These are phyloP conservation scores for Eleginops maclovinus DNA, from an alignment of 2,113 vertebrate species.

Conservation along the genomic window DNA sequence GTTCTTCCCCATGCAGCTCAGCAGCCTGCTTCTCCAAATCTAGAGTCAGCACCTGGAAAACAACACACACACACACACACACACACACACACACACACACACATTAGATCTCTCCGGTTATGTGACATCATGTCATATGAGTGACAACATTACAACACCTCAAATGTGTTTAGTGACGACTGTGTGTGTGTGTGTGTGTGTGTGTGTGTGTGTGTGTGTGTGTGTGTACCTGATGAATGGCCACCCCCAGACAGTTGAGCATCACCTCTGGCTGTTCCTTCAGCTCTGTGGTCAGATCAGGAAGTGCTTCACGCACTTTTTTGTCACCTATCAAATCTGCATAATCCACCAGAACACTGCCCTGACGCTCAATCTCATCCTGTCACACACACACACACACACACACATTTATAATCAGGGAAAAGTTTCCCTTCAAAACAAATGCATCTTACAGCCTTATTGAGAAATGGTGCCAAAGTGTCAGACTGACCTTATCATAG, in stretches of 20 bases:
- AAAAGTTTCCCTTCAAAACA: background rate
- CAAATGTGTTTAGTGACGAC: too few species aligned
- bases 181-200: background rate
- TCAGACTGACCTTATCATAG: constrained; percentile 94
- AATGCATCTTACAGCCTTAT: background rate
- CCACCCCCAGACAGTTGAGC: constrained; percentile 92
- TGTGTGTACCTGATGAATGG: constrained; percentile 92
- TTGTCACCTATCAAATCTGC: constrained; percentile 86
- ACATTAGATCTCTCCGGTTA: too few species aligned
- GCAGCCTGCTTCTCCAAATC: constrained; percentile 94
- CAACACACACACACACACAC: background rate
- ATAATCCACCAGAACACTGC: constrained; percentile 97
- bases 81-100: background rate
- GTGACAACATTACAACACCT: too few species aligned
- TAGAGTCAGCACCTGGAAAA: constrained; percentile 89
- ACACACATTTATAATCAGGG: too few species aligned
- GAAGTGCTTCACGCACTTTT: constrained; percentile 76
- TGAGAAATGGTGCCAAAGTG: background rate
- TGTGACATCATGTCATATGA: too few species aligned
- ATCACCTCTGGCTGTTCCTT: constrained; percentile 92
- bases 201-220: background rate
- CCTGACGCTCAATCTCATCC: constrained; percentile 99
- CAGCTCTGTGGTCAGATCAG: constrained; percentile 85
- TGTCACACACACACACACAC: constrained; percentile 57
- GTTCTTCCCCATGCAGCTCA: constrained; percentile 90